Evolutionary conservation across 2,113 vertebrate genomes (phyloP), one percentile per base, ranked within the genome.

Genomic region (Etia nguti): DNA sequence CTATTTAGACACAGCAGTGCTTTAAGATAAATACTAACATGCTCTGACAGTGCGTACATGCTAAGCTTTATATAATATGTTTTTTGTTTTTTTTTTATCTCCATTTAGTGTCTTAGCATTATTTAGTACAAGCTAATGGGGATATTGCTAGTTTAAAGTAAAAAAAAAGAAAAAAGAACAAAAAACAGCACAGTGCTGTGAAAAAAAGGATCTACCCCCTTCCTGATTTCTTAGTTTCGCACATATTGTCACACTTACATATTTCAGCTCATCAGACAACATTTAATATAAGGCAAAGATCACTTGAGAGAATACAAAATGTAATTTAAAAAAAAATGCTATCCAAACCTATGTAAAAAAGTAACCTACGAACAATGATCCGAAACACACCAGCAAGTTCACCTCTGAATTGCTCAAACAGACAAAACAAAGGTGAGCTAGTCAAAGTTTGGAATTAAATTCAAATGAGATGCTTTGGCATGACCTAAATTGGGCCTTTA

Each of bases 1-100:
- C 26, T 52, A 13, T 77, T 77, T 41, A 80, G 24, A 26, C 55
- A 41, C 79, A 80, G 54, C 54, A 56, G 77, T 56, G 50, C 31
- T 56, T 56, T 79, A 46, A 26, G 34, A 80, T 41, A 38, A 57
- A 80, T 29, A 18, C 54, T 29, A 80, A 38, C 54, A 29, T n/a
- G 38, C 55, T 46, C 38, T 48, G 55, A 59, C 46, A 77, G 18
- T 80, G 50, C 31, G 24, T 36, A 79, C 50, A 55, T 54, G 50
- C 9, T 79, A 22, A 81, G 46, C 46, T 50, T 77, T 52, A 20
- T n/a, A 50, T 77, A 55, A 22, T 55, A 12, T 50, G 4, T 31
- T 48, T n/a, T n/a, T n/a, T n/a, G n/a, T n/a, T 10, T 34, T 34
- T 34, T 34, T 34, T 65, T 77, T 75, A 75, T 12, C 43, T 75